Evolutionary conservation across 2,888 invertebrate genomes (phyloP).

Genomic region (Tenthredo amoena): DNA sequence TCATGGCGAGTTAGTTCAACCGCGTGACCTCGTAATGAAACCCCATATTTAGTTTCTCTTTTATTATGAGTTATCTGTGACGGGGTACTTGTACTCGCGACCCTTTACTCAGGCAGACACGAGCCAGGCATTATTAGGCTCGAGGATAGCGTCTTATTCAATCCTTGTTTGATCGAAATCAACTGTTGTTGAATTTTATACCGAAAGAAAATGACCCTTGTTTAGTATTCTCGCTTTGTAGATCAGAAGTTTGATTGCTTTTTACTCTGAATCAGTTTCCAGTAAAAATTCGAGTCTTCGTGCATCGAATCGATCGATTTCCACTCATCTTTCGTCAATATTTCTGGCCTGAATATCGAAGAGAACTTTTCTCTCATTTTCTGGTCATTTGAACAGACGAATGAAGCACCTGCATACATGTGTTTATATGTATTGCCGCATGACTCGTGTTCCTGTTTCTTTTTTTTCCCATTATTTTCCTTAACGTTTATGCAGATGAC

Average conservation of each 20-base stretch:
- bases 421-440: too few relatives aligned
- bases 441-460: background rate
- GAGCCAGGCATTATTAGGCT: background rate
- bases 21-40: slow-evolving; percentile 39
- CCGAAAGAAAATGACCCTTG: too few relatives aligned
- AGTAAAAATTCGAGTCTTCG: background rate
- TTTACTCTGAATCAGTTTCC: background rate
- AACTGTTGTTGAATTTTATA: background rate
- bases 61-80: background rate
- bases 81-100: background rate
- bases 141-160: background rate
- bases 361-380: too few relatives aligned
- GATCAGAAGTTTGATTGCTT: background rate
- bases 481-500: background rate
- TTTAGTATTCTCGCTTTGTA: background rate
- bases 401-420: too few relatives aligned
- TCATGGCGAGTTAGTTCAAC: slow-evolving; percentile 13
- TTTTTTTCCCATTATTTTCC: background rate
- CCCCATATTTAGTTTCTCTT: background rate
- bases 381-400: too few relatives aligned
- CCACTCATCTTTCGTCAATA: background rate
- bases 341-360: background rate
- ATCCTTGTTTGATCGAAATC: background rate
- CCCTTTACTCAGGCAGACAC: background rate
- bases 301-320: background rate